Conservation (phyloP, 2,888 invertebrate genomes). For the Lutraria lutraria region DNA sequence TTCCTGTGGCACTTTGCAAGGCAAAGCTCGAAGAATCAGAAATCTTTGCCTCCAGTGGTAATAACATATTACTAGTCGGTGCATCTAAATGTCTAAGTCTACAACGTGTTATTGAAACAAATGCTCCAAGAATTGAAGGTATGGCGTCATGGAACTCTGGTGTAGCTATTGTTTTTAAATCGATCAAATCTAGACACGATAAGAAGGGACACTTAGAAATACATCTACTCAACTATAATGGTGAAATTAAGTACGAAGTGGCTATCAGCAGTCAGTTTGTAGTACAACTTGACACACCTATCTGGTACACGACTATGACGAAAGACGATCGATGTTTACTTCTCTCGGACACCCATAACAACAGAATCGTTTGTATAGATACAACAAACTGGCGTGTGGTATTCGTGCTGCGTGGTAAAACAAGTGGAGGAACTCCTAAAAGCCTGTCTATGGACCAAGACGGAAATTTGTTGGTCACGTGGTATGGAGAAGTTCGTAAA, state of each 20-base stretch:
- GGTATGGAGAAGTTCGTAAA: constrained; percentile 62
- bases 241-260: constrained; percentile 51
- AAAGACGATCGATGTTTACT: constrained; percentile 48
- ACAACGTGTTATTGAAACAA: constrained; percentile 39
- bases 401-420: constrained; percentile 54
- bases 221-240: constrained; percentile 49
- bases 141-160: constrained; percentile 56
- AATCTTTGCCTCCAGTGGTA: constrained; percentile 56
- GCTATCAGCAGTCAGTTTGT: constrained; percentile 49
- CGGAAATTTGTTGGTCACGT: constrained; percentile 57
- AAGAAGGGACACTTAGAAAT: constrained; percentile 62
- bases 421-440: constrained; percentile 51
- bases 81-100: constrained; percentile 22
- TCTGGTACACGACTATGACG: constrained; percentile 55
- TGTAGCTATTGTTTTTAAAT: constrained; percentile 52
- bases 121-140: constrained; percentile 50
- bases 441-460: constrained; percentile 52
- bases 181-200: constrained; percentile 43
- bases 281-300: constrained; percentile 55
- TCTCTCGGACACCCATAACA: constrained; percentile 58
- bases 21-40: constrained; percentile 26
- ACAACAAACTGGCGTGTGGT: constrained; percentile 58
- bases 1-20: constrained; percentile 55
- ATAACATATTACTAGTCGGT: constrained; percentile 30
- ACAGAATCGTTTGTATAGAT: constrained; percentile 61